phyloP scores from a whole-genome alignment of 2,888 invertebrate genomes.

The Operophtera brumata region DNA sequence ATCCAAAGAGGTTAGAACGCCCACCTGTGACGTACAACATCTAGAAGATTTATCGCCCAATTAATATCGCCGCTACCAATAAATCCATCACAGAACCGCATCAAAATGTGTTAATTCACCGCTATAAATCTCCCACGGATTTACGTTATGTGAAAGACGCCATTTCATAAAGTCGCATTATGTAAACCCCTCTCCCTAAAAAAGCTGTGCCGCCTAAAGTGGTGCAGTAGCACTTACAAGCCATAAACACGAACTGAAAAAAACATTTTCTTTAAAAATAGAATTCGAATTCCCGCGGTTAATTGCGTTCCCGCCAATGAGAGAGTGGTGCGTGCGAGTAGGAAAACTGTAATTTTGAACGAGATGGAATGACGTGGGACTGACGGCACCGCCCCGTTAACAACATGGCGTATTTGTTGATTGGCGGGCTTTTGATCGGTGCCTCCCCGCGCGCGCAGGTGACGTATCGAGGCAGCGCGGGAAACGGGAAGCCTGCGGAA shows the following conservation, averaged over 20 bases:
- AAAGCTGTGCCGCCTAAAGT: slow-evolving; percentile 47
- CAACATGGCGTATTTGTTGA: slow-evolving; percentile 84
- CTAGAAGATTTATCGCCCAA: slow-evolving; percentile 55
- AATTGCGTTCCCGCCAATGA: slow-evolving; percentile 77
- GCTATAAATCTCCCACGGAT: slow-evolving; percentile 65
- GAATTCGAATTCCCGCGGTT: slow-evolving; percentile 79
- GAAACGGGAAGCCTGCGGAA: slow-evolving; percentile 61
- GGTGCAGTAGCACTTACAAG: slow-evolving; percentile 44
- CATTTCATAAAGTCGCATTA: slow-evolving; percentile 38
- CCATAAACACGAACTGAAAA: slow-evolving; percentile 70
- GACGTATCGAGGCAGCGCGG: slow-evolving; percentile 58
- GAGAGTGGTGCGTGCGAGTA: slow-evolving; percentile 60
- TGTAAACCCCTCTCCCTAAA: slow-evolving; percentile 10
- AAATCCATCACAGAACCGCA: slow-evolving; percentile 70
- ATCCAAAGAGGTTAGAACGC: slow-evolving; percentile 40
- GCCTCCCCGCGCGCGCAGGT: slow-evolving; percentile 53
- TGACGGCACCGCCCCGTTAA: slow-evolving; percentile 79
- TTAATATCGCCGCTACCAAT: slow-evolving; percentile 63
- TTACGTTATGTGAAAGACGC: slow-evolving; percentile 66
- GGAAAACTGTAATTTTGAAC: slow-evolving; percentile 50
- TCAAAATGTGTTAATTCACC: slow-evolving; percentile 66
- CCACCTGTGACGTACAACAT: slow-evolving; percentile 53
- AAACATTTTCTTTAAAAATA: slow-evolving; percentile 79
- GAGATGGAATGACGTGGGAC: slow-evolving; percentile 53
- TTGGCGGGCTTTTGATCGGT: slow-evolving; percentile 76